Percentiles rank a stretch among this genome's conserved stretches.
These are phyloP conservation scores for Halcyon chelicuti DNA, from an alignment of 2,797 vertebrate genomes.

Conservation along the genomic window DNA sequence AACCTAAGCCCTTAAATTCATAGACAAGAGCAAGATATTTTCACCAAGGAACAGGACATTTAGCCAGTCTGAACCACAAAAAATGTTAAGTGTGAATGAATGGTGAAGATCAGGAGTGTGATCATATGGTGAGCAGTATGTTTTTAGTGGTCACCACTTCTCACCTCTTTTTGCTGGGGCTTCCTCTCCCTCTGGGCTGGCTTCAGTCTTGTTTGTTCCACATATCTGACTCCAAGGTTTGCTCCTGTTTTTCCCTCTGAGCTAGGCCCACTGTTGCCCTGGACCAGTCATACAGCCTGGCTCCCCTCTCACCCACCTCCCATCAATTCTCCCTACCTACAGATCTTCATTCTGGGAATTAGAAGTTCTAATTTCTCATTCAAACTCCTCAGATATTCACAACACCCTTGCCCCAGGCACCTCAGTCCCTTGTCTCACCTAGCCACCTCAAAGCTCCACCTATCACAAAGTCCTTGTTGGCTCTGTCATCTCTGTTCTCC, in stretches of 20 bases:
- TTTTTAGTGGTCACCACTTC: not conserved
- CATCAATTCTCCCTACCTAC: not conserved
- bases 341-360: not conserved
- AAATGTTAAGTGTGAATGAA: not conserved
- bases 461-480: not conserved
- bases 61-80: not conserved
- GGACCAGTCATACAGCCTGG: fast-evolving
- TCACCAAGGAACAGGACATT: not conserved
- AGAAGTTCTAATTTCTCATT: not conserved
- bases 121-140: not conserved
- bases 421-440: not conserved
- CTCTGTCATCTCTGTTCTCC: not conserved
- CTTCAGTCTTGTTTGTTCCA: not conserved
- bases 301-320: not conserved
- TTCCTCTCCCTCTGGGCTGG: not conserved
- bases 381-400: not conserved
- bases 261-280: not conserved
- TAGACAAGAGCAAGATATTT: not conserved
- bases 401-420: fast-evolving
- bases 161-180: not conserved
- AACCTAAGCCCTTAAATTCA: not conserved
- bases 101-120: not conserved
- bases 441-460: not conserved
- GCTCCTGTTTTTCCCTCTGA: fast-evolving
- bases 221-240: not conserved